Evolutionary conservation across 2,797 vertebrate genomes (phyloP).

Genomic region (Bufotes viridis): DNA sequence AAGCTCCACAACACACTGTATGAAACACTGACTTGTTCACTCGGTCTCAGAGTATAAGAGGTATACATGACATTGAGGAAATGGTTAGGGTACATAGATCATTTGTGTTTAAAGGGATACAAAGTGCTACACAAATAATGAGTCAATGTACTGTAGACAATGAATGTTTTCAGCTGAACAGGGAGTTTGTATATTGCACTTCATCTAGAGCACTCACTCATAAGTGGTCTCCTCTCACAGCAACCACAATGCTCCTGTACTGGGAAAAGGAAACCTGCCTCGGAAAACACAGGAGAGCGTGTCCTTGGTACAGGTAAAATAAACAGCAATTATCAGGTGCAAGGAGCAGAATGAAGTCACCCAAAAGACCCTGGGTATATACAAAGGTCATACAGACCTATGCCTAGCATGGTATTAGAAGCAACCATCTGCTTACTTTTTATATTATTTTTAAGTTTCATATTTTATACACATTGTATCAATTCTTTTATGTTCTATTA

Average conservation of each 20-base stretch:
- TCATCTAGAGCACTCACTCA: background rate
- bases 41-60: background rate
- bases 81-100: constrained; percentile 22
- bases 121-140: constrained; percentile 6
- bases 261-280: background rate
- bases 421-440: background rate
- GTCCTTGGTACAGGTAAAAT: background rate
- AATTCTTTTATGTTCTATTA: background rate
- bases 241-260: background rate
- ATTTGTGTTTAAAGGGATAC: constrained; percentile 20
- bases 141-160: constrained; percentile 1
- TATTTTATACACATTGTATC: background rate
- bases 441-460: background rate
- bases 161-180: constrained; percentile 13
- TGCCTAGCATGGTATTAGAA: no score
- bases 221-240: background rate
- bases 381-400: background rate
- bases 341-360: background rate
- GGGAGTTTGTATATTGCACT: background rate
- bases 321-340: background rate
- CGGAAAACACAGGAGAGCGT: background rate
- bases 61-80: constrained; percentile 18
- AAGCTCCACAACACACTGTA: background rate
- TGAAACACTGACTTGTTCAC: constrained; percentile 55
- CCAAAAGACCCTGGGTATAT: background rate